Evolutionary conservation across 2,113 vertebrate species (phyloP), one percentile per base, ranked within the genome.

Genomic region (Tiliqua scincoides): DNA sequence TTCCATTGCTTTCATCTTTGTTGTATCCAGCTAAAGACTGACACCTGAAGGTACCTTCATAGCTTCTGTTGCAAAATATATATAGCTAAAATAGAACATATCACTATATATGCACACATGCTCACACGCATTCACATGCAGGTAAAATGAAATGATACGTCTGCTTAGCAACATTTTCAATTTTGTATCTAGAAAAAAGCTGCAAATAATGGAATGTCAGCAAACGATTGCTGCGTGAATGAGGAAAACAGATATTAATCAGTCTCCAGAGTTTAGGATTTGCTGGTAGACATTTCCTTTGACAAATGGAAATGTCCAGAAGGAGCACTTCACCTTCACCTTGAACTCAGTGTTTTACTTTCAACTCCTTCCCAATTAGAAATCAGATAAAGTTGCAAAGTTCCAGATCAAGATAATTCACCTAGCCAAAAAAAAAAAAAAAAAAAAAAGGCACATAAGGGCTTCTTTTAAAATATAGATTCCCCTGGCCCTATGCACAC

Each of bases 241-340:
- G 68, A 84, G 77, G 70, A 85, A 3, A 88, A 79, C 3, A 89
- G 73, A 62, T 91, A 88, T 73, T 35, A 54, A 10, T 32, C 62
- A 17, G 27, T 80, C 82, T 88, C 63, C 52, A 61, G 77, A 74
- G 57, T 68, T 91, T 93, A 80, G 72, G 40, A 89, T 84, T 59
- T 85, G 40, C 61, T 89, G 48, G 7, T 85, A 86, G 75, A 65
- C 40, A 86, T 52, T 90, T 84, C 85, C 91, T 71, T 92, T 94
- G 93, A 75, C 87, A 87, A 93, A 89, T 90, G 92, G 88, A 94
- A 95, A 93, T 81, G 86, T 90, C 61, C 62, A 61, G 61, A 87
- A 87, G 85, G 89, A 92, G 0, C 9, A 88, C 21, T 82, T 77
- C 74, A 88, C 75, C 86, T 84, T 84, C 82, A 84, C 67, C 81